Conservation (phyloP, 2,888 invertebrate species). For the Rhagium mordax region DNA sequence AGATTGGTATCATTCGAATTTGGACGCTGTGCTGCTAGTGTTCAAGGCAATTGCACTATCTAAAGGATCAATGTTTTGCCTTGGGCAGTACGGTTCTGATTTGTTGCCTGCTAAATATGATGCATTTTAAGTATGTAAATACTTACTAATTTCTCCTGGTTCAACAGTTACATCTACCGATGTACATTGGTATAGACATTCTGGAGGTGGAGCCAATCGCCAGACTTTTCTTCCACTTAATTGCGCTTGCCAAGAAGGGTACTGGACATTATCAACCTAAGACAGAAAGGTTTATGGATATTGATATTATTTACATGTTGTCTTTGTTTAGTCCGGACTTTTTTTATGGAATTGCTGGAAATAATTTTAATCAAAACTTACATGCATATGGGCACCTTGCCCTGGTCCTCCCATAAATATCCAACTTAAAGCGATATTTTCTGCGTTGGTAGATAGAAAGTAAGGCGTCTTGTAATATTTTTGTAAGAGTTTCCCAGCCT, state of each 20-base stretch:
- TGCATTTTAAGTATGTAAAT: background rate
- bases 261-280: slow-evolving; percentile 94
- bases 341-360: no score
- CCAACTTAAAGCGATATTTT: slow-evolving; percentile 94
- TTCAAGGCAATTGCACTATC: no score
- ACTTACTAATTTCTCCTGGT: slow-evolving; percentile 92
- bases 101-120: no score
- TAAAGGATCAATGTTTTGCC: no score
- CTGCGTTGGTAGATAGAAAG: slow-evolving; percentile 89
- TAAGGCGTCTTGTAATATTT: slow-evolving; percentile 88
- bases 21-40: no score
- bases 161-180: slow-evolving; percentile 81
- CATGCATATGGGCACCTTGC: slow-evolving; percentile 96
- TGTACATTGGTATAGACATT: slow-evolving; percentile 86
- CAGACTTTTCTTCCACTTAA: slow-evolving; percentile 90
- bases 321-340: no score
- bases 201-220: slow-evolving; percentile 93
- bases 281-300: slow-evolving; percentile 36
- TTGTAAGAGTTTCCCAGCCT: slow-evolving; percentile 83
- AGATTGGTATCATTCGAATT: no score
- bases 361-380: slow-evolving; percentile 70
- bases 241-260: slow-evolving; percentile 98
- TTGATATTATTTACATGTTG: no score
- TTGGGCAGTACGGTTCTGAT: no score
- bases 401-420: slow-evolving; percentile 98